Percentiles rank a stretch among this genome's conserved stretches.
Conservation (phyloP, 2,888 invertebrate genomes). For the Candidula unifasciata region DNA sequence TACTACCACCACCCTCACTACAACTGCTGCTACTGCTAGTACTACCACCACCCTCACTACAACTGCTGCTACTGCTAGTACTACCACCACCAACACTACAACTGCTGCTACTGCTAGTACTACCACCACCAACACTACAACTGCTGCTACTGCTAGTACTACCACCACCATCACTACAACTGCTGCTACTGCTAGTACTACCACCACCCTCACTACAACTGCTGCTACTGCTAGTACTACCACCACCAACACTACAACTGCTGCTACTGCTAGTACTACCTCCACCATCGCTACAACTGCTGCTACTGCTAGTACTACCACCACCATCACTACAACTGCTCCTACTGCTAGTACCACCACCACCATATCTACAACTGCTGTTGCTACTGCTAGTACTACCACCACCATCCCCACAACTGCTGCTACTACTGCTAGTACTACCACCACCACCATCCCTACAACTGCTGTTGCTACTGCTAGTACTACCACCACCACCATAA, state of each 20-base stretch:
- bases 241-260: background rate
- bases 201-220: background rate
- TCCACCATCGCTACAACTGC: background rate
- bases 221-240: background rate
- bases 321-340: constrained; percentile 22
- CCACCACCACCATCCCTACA: constrained; percentile 16
- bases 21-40: background rate
- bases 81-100: background rate
- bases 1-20: background rate
- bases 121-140: background rate
- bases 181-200: background rate
- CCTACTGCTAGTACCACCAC: constrained; percentile 9
- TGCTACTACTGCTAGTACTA: constrained; percentile 1
- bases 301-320: constrained; percentile 6
- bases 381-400: constrained; percentile 12
- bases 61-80: background rate
- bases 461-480: constrained; percentile 15
- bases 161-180: background rate
- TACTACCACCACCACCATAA: constrained; percentile 24
- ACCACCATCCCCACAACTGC: background rate
- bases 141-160: background rate
- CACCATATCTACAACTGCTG: background rate
- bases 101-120: background rate
- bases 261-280: constrained; percentile 13
- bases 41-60: background rate